phyloP scores from a whole-genome alignment of 2,113 vertebrate species.

The Brienomyrus longianalis region DNA sequence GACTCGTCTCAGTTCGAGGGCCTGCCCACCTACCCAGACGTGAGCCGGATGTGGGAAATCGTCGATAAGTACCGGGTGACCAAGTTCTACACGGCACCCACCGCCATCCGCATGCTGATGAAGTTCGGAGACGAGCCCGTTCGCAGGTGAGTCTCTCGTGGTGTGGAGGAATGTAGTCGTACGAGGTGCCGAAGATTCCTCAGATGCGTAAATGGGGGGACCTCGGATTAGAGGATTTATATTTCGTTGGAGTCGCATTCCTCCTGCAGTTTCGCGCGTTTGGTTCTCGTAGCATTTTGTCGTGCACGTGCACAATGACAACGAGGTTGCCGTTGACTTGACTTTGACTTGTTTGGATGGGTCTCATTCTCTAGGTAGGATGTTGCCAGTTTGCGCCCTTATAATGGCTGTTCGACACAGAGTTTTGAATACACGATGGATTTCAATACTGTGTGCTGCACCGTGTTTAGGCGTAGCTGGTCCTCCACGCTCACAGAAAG shows the following conservation, averaged over 20 bases:
- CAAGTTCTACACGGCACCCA: slow-evolving; percentile 96
- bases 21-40: slow-evolving; percentile 84
- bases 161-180: background rate
- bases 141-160: slow-evolving; percentile 63
- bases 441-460: background rate
- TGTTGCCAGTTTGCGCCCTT: background rate
- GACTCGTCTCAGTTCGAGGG: slow-evolving; percentile 81
- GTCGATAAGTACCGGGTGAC: slow-evolving; percentile 90
- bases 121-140: slow-evolving; percentile 89
- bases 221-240: background rate
- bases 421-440: background rate
- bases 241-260: background rate
- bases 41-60: slow-evolving; percentile 82
- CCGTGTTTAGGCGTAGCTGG: background rate
- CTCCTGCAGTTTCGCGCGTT: background rate
- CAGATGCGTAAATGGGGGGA: background rate
- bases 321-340: background rate
- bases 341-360: background rate
- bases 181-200: background rate
- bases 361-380: background rate
- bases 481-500: background rate
- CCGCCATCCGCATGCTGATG: slow-evolving; percentile 91
- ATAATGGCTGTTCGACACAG: background rate
- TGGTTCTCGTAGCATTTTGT: background rate
- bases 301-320: background rate